Base-by-base conservation (phyloP, 30 jellyfish, hydroid and myxozoan genomes). In the Aurelia aurita region DNA sequence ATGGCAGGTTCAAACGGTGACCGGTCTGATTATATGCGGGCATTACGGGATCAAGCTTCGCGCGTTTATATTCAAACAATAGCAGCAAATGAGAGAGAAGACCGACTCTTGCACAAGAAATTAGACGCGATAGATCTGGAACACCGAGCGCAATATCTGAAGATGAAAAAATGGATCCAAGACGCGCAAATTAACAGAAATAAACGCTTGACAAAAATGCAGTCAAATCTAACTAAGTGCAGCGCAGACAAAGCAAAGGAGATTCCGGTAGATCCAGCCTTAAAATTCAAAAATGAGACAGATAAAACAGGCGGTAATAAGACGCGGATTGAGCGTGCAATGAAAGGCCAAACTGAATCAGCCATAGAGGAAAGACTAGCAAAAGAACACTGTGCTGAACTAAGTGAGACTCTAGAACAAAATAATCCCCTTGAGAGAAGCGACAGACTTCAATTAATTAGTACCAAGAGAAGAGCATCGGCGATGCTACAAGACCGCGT, bases 51-150 rank as follows among this genome's bases (percentile, higher is more conserved):
- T 16, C 91, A 81, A 35, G 91, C 91, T 13, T 81, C 91, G 79
- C 91, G 91, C 66, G 91, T 81, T 54, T 81, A 81, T 55, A 22
- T 81, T 19, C 91, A 81, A 70, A 81, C 91, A 25, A 81, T 81
- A 62, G 91, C 91, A 14, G 91, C 91, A 13, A 81, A 81, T 35
- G 91, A 81, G 70, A 76, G 91, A 5, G 91, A 81, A 69, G 91
- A 81, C 46, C 84, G 91, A 4, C 51, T 81, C 20, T 62, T 81
- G 54, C 84, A 81, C 78, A 51, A 55, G 61, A 81, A 81, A 44
- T 43, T 81, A 31, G 91, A 81, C 79, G 91, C 91, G 2, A 51
- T 81, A 67, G 91, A 81, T 66, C 57, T 81, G 45, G 91, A 81
- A 57, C 91, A 81, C 78, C 79, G 91, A 39, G 91, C 91, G 59